Conservation (phyloP, 1,140 invertebrate genomes). For the Camponotus floridanus region DNA sequence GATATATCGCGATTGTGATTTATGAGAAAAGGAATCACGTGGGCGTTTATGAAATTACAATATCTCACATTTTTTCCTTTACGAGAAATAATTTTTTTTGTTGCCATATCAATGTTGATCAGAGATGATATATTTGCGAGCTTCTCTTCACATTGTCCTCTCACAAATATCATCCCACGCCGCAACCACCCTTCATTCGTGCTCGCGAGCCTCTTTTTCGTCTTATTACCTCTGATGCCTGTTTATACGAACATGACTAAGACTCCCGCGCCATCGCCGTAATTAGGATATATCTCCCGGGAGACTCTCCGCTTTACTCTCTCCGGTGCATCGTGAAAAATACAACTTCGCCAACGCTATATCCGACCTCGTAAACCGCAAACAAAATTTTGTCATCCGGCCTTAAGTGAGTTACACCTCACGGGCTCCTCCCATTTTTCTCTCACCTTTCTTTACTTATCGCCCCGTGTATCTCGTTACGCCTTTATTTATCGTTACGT, state of each 20-base stretch:
- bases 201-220: conserved; percentile 43
- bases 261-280: background rate
- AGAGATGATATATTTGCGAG: conserved; percentile 6
- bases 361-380: background rate
- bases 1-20: background rate
- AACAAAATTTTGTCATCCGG: conserved; percentile 41
- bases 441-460: background rate
- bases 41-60: conserved; percentile 6
- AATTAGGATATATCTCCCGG: conserved; percentile 47
- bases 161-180: conserved; percentile 9
- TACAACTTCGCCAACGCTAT: background rate
- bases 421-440: conserved; percentile 4
- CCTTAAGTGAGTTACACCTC: conserved; percentile 45
- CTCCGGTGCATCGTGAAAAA: conserved; percentile 6
- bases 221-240: conserved; percentile 57
- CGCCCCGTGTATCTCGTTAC: conserved; percentile 28
- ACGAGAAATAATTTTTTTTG: conserved; percentile 14
- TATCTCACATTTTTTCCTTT: background rate
- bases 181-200: background rate
- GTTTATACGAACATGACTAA: conserved; percentile 37
- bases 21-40: background rate
- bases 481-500: conserved; percentile 49
- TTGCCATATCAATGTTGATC: background rate
- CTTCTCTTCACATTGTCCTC: conserved; percentile 33
- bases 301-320: conserved; percentile 4